Evolutionary conservation across 2,113 vertebrate species (phyloP).

Genomic region (Nipponia nippon): DNA sequence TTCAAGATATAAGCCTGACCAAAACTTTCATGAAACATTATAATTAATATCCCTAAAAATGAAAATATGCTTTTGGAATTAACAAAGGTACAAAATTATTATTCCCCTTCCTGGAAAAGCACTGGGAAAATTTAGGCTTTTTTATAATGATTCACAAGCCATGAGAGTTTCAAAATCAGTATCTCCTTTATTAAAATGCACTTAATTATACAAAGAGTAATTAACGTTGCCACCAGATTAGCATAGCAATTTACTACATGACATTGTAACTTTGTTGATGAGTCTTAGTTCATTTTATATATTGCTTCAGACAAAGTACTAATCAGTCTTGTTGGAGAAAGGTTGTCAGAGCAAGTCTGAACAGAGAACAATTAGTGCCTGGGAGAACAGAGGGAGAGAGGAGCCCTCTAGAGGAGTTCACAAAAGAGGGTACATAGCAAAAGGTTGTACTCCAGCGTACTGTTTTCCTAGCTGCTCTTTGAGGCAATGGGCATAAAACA

Average conservation of each 20-base stretch:
- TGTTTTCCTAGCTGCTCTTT: background rate
- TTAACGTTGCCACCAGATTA: slow-evolving; percentile 42
- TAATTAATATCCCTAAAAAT: background rate
- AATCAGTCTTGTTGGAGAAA: slow-evolving; percentile 4
- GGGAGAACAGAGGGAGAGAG: background rate
- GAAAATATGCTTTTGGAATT: background rate
- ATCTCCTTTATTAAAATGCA: slow-evolving; percentile 27
- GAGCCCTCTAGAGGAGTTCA: background rate
- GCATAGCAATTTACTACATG: slow-evolving; percentile 24
- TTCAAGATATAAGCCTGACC: background rate
- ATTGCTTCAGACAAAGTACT: slow-evolving; percentile 5
- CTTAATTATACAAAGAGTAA: slow-evolving; percentile 49
- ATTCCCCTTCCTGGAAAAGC: background rate
- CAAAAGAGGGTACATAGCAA: background rate
- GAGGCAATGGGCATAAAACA: background rate
- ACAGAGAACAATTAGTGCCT: background rate
- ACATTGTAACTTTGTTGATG: slow-evolving; percentile 31
- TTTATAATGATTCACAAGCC: background rate
- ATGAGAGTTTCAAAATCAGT: slow-evolving; percentile 1
- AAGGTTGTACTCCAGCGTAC: background rate
- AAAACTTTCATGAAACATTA: background rate
- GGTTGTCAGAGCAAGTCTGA: background rate
- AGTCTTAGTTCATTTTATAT: background rate
- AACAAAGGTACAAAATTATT: background rate
- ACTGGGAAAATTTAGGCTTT: background rate